phyloP scores from a whole-genome alignment of 2,113 vertebrate species.

The Tupaia tana region DNA sequence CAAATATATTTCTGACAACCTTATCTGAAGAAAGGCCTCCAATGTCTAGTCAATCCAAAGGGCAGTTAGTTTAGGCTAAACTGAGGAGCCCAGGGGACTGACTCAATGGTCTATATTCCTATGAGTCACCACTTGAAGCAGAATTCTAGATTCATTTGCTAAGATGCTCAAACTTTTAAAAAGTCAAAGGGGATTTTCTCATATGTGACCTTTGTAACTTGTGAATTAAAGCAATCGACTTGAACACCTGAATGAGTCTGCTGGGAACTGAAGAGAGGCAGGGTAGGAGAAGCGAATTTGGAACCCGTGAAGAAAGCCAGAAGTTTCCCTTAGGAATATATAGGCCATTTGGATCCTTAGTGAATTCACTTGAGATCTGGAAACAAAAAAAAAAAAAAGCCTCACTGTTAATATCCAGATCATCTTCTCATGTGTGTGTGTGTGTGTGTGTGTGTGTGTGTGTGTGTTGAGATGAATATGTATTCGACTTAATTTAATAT shows the following conservation, averaged over 20 bases:
- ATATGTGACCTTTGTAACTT: neutral
- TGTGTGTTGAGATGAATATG: neutral
- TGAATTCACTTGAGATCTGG: neutral
- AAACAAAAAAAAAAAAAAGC: neutral
- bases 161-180: slow-evolving; percentile 17
- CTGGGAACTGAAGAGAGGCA: neutral
- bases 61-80: neutral
- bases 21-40: neutral
- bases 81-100: neutral
- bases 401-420: neutral
- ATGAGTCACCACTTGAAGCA: too few species aligned
- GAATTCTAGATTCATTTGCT: neutral
- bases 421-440: neutral
- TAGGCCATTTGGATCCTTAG: neutral
- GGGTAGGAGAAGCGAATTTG: neutral
- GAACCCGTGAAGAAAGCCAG: neutral
- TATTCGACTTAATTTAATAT: neutral
- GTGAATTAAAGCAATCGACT: neutral
- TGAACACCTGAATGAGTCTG: neutral
- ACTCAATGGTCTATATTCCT: too few species aligned
- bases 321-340: neutral
- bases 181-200: neutral
- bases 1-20: neutral
- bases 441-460: neutral
- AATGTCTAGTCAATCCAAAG: neutral